Evolutionary conservation across 2,113 vertebrate species (phyloP).

Genomic region (Clarias macrocephalus): DNA sequence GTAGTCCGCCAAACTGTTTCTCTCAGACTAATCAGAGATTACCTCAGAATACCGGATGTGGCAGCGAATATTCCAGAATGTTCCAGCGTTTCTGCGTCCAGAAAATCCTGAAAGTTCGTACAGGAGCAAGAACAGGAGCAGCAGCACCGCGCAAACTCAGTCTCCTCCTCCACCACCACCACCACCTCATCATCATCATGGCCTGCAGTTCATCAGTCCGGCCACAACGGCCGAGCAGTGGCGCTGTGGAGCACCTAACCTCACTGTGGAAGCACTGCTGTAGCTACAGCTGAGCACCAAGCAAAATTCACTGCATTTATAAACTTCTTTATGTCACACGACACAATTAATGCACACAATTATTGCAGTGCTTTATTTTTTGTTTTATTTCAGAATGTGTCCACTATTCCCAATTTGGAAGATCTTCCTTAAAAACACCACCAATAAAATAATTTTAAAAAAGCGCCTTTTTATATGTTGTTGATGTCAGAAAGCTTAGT

Average conservation of each 20-base stretch:
- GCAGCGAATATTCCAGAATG: conserved; percentile 5
- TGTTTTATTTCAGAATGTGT: too few species aligned
- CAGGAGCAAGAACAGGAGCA: conserved; percentile 5
- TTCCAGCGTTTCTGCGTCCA: conserved; percentile 25
- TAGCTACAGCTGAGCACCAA: neutral
- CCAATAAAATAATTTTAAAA: too few species aligned
- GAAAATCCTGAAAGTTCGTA: conserved; percentile 57
- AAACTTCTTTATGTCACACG: too few species aligned
- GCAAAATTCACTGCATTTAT: neutral
- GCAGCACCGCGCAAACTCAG: conserved; percentile 45
- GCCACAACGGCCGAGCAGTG: conserved; percentile 5
- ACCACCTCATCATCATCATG: conserved; percentile 17
- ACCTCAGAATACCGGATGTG: conserved; percentile 18
- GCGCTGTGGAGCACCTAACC: conserved; percentile 47
- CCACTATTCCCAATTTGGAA: too few species aligned
- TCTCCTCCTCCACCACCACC: conserved; percentile 15
- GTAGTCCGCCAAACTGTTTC: neutral
- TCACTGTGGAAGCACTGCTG: neutral
- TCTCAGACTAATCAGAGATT: neutral
- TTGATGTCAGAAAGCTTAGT: too few species aligned
- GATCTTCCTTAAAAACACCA: too few species aligned
- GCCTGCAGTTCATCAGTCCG: conserved; percentile 18
- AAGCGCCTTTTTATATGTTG: too few species aligned
- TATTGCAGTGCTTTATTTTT: too few species aligned
- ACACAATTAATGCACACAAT: too few species aligned